These are phyloP conservation scores for Mycetomoellerius zeteki DNA, from an alignment of 1,140 invertebrate species.

Conservation along the genomic window DNA sequence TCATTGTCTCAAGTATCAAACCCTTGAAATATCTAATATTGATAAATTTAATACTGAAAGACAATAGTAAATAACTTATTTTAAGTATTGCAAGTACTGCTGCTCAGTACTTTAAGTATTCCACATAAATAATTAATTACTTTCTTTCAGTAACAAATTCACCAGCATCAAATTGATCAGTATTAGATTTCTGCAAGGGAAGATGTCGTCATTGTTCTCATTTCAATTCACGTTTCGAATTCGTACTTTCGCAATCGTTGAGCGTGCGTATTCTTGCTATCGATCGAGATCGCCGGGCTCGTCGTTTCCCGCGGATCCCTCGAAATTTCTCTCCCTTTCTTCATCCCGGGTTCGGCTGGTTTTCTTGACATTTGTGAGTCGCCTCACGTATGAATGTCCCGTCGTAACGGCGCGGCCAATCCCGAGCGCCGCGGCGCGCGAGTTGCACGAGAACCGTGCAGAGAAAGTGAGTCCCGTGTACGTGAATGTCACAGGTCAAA, in stretches of 20 bases:
- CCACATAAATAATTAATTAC: too few species aligned
- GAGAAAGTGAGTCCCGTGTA: conserved; percentile 82
- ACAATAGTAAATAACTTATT: too few species aligned
- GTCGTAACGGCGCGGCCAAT: conserved; percentile 67
- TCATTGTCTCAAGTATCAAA: too few species aligned
- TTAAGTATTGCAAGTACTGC: too few species aligned
- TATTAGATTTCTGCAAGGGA: not conserved
- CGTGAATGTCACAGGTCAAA: conserved; percentile 83
- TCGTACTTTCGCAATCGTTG: conserved; percentile 17
- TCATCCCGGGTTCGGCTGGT: conserved; percentile 52
- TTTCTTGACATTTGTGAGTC: conserved; percentile 78
- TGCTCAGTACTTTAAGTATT: too few species aligned
- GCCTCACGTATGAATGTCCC: conserved; percentile 71
- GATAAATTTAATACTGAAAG: too few species aligned
- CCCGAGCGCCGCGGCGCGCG: conserved; percentile 53
- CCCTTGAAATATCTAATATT: too few species aligned
- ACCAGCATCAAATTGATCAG: too few species aligned
- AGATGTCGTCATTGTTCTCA: not conserved
- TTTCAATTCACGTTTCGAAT: conserved; percentile 29
- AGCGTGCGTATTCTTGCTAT: conserved; percentile 8
- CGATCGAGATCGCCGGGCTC: conserved; percentile 18
- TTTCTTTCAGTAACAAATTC: too few species aligned
- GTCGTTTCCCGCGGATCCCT: conserved; percentile 22
- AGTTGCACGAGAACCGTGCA: conserved; percentile 71
- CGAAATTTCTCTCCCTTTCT: conserved; percentile 55